Base-by-base conservation (phyloP, 30 jellyfish, hydroid and myxozoan species). In the Aurelia aurita region DNA sequence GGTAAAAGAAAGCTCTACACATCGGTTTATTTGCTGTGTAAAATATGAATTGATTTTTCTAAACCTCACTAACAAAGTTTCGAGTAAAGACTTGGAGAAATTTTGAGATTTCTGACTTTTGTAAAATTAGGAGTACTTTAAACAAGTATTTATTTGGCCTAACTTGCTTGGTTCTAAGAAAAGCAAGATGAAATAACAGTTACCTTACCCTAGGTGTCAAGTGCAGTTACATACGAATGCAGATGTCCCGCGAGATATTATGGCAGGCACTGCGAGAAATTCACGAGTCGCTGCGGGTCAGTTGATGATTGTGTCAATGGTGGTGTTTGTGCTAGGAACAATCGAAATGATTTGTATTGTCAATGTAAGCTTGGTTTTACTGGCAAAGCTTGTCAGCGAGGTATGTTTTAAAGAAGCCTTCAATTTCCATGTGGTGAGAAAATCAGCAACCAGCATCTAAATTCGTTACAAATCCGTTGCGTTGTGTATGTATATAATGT, bases 351-450 rank as follows among this genome's bases (percentile, higher is more conserved):
- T 10, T 57, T 72, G 62, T 23, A 35, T 27, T 91, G 98, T 65
- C 85, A 72, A 32, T 91, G 98, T 51, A 66, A 47, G 57, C 71
- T 76, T 27, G 86, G 87, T 16, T 91, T 21, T 63, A 80, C 86
- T 22, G 98, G 98, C 26, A 25, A 10, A n/a, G 88, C 80, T 35
- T 91, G 98, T 69, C 89, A 91, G 69, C 76, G 73, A 35, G 86
- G 96, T 84, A 58, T 57, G 79, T 22, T 32, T 22, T 5, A 0
- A 39, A 39, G 9, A 9, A 2, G 15, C 16, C 9, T 39, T 15
- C 7, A 0, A 4, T 39, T 39, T 39, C 51, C 14, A 20, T 58
- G 29, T 13, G 14, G 14, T n/a, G 11, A 5, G 29, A 5, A 5
- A n/a, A 58, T 0, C 31, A 15, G 12, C 31, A 20, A 23, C 69